These are phyloP conservation scores for Myotis davidii DNA, from an alignment of 2,113 vertebrate genomes.

Conservation along the genomic window DNA sequence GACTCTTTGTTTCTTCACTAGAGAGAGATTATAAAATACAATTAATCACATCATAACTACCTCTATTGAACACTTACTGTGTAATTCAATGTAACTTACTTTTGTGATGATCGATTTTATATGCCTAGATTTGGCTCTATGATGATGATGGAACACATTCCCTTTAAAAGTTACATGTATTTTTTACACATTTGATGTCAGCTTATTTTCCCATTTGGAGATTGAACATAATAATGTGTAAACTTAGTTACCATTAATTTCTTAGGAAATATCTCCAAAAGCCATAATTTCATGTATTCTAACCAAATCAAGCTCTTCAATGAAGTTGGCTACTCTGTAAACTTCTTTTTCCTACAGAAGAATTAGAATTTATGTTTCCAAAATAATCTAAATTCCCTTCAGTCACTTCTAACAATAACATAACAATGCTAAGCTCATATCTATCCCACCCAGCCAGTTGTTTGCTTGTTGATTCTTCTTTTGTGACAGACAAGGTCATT, in stretches of 20 bases:
- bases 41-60: neutral
- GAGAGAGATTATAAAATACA: neutral
- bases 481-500: neutral
- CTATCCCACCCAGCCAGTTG: fast-evolving
- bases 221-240: neutral
- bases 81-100: neutral
- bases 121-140: neutral
- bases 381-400: neutral
- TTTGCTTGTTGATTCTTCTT: neutral
- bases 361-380: neutral
- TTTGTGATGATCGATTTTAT: neutral
- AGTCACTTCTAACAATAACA: neutral
- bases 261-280: neutral
- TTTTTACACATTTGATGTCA: neutral
- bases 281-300: neutral
- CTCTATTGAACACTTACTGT: neutral
- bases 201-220: neutral
- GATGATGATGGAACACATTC: neutral
- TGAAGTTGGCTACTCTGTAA: neutral
- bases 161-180: neutral
- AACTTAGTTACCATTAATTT: neutral
- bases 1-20: neutral
- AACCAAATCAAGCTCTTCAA: neutral
- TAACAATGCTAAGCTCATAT: fast-evolving
- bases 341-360: neutral